These are phyloP conservation scores for Sebastes umbrosus DNA, from an alignment of 2,797 vertebrate genomes.

Conservation along the genomic window DNA sequence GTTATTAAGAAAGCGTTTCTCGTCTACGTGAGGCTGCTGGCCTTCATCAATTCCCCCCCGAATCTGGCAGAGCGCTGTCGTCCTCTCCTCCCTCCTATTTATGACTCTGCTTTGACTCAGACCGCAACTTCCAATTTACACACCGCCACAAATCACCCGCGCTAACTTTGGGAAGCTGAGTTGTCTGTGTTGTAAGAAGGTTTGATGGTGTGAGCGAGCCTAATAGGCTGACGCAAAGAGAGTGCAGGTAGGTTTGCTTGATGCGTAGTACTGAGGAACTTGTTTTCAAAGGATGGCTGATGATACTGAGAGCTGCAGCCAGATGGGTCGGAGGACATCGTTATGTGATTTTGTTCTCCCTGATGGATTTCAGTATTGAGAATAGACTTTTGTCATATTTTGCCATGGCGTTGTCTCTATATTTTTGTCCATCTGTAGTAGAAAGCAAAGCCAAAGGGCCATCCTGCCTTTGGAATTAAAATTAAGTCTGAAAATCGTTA, in stretches of 20 bases:
- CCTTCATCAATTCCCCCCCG: slow-evolving; percentile 49
- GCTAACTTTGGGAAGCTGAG: slow-evolving; percentile 35
- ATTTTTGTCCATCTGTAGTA: slow-evolving; percentile 3
- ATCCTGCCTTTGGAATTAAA: not conserved
- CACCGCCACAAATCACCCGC: slow-evolving; percentile 67
- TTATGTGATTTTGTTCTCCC: slow-evolving; percentile 15
- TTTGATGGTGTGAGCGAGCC: slow-evolving; percentile 36
- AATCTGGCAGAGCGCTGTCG: slow-evolving; percentile 46
- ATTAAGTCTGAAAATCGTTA: not conserved
- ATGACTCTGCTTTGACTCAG: slow-evolving; percentile 70
- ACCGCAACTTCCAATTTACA: slow-evolving; percentile 74
- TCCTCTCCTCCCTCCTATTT: slow-evolving; percentile 64
- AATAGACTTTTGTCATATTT: slow-evolving; percentile 11
- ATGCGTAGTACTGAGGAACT: not conserved
- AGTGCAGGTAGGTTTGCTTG: not conserved
- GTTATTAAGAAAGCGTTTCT: slow-evolving; percentile 71
- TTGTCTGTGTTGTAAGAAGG: slow-evolving; percentile 34
- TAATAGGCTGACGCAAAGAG: slow-evolving; percentile 26
- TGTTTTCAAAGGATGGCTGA: slow-evolving; percentile 29
- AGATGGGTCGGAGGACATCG: slow-evolving; percentile 11
- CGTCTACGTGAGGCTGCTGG: slow-evolving; percentile 43
- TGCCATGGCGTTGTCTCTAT: not conserved
- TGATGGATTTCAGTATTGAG: slow-evolving; percentile 9
- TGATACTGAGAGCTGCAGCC: slow-evolving; percentile 1
- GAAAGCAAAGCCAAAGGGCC: slow-evolving; percentile 14